phyloP scores from a whole-genome alignment of 92 coral and sea anemone species.

The Parazoanthus atlanticus region DNA sequence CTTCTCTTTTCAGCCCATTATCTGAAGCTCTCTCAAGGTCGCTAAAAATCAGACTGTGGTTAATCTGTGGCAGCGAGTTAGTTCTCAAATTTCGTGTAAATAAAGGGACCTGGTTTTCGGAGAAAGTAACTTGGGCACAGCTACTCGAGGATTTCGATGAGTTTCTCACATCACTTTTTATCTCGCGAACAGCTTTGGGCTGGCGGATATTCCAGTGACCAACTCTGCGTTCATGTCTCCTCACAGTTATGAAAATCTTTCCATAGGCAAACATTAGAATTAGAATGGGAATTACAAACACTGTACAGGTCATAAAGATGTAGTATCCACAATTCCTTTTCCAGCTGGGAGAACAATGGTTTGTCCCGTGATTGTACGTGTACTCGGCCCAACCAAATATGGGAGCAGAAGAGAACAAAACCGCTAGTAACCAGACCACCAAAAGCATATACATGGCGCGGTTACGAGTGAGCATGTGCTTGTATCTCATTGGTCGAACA shows the following conservation, averaged over 20 bases:
- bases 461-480: slow-evolving; percentile 67
- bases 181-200: not conserved
- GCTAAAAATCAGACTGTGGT: not conserved
- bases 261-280: slow-evolving; percentile 80
- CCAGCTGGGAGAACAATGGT: slow-evolving; percentile 90
- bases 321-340: slow-evolving; percentile 73
- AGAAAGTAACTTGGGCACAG: not conserved
- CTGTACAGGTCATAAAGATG: slow-evolving; percentile 68
- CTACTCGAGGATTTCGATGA: not conserved
- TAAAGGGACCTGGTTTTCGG: not conserved
- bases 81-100: not conserved
- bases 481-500: slow-evolving; percentile 89
- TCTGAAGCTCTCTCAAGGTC: not conserved
- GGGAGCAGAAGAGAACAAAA: slow-evolving; percentile 69
- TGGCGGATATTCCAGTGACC: slow-evolving; percentile 62
- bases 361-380: slow-evolving; percentile 76
- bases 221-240: slow-evolving; percentile 73
- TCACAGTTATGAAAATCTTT: slow-evolving; percentile 74
- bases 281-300: slow-evolving; percentile 76
- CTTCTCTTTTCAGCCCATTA: not conserved
- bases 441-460: slow-evolving; percentile 68
- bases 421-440: slow-evolving; percentile 65
- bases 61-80: slow-evolving; percentile 35
- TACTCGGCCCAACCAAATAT: slow-evolving; percentile 69
- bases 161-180: not conserved